Percentiles rank a stretch among this genome's conserved stretches.
phyloP scores from a whole-genome alignment of 2,888 invertebrate genomes.

The Lissonota sp. region DNA sequence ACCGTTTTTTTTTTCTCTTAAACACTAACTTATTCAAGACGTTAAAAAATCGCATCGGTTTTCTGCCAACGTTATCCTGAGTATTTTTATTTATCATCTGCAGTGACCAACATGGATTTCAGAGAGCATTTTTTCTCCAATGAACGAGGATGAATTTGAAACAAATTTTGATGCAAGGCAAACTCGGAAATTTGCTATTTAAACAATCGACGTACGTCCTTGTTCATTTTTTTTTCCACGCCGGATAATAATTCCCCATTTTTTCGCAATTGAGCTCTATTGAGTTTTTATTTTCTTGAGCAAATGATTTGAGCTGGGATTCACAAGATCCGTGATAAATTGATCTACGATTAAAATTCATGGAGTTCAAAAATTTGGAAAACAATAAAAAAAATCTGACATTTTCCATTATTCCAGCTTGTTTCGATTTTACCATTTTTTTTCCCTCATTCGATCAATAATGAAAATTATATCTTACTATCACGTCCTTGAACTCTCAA shows the following conservation, averaged over 20 bases:
- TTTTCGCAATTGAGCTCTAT: slow-evolving; percentile 15
- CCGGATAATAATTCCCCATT: neutral
- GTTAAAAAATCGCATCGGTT: slow-evolving; percentile 64
- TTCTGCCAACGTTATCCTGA: slow-evolving; percentile 72
- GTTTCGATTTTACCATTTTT: slow-evolving; percentile 2
- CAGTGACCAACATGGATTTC: neutral
- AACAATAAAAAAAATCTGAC: neutral
- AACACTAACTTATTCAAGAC: slow-evolving; percentile 56
- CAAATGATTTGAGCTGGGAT: slow-evolving; percentile 60
- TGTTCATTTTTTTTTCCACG: slow-evolving; percentile 1
- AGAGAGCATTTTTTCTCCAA: slow-evolving; percentile 3
- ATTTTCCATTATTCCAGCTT: slow-evolving; percentile 2
- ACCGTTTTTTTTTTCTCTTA: slow-evolving; percentile 64
- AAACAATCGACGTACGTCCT: neutral
- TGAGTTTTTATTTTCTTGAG: slow-evolving; percentile 46
- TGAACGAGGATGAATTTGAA: neutral
- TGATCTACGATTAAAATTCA: neutral
- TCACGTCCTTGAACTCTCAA: slow-evolving; percentile 33
- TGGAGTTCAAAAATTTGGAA: neutral
- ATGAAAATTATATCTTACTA: slow-evolving; percentile 17
- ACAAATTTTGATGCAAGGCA: neutral
- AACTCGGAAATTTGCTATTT: neutral
- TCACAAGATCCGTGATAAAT: slow-evolving; percentile 20
- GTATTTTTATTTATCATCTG: slow-evolving; percentile 67
- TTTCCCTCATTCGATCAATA: slow-evolving; percentile 8